Evolutionary conservation across 2,797 vertebrate genomes (phyloP), one percentile per base, ranked within the genome.

Genomic region (Microhierax caerulescens): DNA sequence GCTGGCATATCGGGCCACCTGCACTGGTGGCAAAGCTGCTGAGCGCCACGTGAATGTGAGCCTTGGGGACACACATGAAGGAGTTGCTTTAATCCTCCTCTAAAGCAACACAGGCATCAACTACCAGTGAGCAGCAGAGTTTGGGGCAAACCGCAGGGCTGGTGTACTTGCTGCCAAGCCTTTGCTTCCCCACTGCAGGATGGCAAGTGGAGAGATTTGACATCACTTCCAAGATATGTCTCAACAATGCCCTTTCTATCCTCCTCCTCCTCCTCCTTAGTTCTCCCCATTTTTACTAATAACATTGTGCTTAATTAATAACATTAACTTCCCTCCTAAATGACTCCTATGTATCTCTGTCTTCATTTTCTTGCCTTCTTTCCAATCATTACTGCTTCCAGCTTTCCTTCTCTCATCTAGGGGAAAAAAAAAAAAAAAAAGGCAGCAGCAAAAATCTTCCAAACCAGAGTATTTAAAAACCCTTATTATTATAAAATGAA

Each of bases 1-100:
- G 25, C 4, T 4, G 12, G 16, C 8, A 1, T 8, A 41, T 61
- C 0, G 3, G 25, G 30, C 47, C 34, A 30, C 28, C 20, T 1
- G 2, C 28, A n/a, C 36, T 2, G 1, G 18, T 0, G 0, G 54
- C 59, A 51, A 28, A 80, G 36, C 30, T 60, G 36, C 64, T 61
- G 69, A 80, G 30, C 36, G 32, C 21, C 16, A 4, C 0, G 1
- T 56, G 77, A 56, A 32, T 8, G 45, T 7, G 37, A 64, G 8
- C 69, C 39, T 5, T 10, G 8, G 8, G 36, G 27, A 51, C 51
- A 18, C 7, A 10, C 10, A 3, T 20, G 47, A 45, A 14, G 24
- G 19, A 69, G 12, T 30, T 30, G 67, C 67, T 85, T 60, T 61
- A 5, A 15, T 47, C 69, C 28, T 47, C 14, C 36, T 64, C 54